A percentile compares a stretch with the other conserved stretches of the same genome.
Evolutionary conservation across 2,888 invertebrate genomes (phyloP).

Genomic region (Acanthosepion pharaonis): DNA sequence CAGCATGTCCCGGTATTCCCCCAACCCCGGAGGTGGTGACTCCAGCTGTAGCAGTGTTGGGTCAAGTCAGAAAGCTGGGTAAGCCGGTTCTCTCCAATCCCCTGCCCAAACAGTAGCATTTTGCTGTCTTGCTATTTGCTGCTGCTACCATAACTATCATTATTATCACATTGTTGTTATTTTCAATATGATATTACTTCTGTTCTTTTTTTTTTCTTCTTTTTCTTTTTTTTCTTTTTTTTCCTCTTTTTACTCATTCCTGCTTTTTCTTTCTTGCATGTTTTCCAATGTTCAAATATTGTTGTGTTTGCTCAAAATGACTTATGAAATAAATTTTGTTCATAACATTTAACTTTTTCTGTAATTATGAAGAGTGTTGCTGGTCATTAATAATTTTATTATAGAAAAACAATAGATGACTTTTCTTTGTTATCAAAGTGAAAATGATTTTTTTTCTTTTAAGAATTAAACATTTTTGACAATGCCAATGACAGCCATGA

Average conservation of each 20-base stretch:
- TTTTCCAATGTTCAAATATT: background rate
- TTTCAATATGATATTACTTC: too few relatives aligned
- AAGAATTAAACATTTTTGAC: too few relatives aligned
- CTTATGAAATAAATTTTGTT: background rate
- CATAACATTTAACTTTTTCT: background rate
- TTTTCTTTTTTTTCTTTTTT: background rate
- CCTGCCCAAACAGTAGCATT: conserved; percentile 75
- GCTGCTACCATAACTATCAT: conserved; percentile 58
- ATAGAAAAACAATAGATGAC: too few relatives aligned
- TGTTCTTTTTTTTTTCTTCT: too few relatives aligned
- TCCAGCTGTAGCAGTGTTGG: conserved; percentile 53
- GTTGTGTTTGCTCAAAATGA: background rate
- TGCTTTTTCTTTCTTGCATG: background rate
- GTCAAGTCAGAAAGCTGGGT: conserved; percentile 58
- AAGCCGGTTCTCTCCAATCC: conserved; percentile 57
- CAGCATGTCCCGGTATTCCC: conserved; percentile 66
- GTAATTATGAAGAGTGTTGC: too few relatives aligned
- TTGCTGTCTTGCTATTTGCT: conserved; percentile 73
- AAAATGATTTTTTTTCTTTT: too few relatives aligned
- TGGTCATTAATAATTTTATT: too few relatives aligned
- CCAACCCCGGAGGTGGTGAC: conserved; percentile 72
- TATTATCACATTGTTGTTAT: background rate
- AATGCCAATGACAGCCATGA: too few relatives aligned
- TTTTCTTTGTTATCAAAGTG: too few relatives aligned
- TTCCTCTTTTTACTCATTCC: background rate